Conservation (phyloP, 2,888 invertebrate species). For the Cryptops parisi region DNA sequence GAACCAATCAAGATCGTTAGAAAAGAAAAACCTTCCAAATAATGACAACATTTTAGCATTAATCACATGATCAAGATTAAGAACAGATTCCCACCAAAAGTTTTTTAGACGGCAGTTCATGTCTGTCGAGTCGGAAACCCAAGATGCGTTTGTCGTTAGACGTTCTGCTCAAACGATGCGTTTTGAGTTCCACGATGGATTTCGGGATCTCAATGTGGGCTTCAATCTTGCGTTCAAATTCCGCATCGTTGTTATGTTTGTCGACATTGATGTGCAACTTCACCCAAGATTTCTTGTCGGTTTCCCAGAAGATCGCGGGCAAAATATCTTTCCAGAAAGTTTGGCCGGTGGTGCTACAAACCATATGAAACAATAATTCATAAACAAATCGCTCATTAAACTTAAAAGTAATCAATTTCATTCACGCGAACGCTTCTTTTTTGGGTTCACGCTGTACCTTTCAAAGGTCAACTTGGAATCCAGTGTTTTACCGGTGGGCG, state of each 20-base stretch:
- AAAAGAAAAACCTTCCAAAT: too few species aligned
- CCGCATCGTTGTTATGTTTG: not conserved
- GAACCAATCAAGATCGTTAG: too few species aligned
- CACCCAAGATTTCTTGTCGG: not conserved
- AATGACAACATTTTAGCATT: too few species aligned
- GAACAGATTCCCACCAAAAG: too few species aligned
- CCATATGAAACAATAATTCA: too few species aligned
- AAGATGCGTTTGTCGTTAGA: not conserved
- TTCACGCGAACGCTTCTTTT: too few species aligned
- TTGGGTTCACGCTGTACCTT: too few species aligned
- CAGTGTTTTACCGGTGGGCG: not conserved
- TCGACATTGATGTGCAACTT: not conserved
- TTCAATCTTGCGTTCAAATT: slow-evolving; percentile 1
- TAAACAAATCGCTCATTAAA: not conserved
- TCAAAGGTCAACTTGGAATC: not conserved
- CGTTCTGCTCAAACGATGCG: not conserved
- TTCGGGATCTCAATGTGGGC: not conserved
- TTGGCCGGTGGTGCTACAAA: too few species aligned
- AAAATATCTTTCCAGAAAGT: slow-evolving; percentile 4
- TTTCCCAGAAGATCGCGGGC: slow-evolving; percentile 5
- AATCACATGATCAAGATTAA: too few species aligned
- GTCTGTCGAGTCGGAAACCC: not conserved
- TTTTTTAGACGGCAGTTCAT: not conserved
- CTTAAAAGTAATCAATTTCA: not conserved
- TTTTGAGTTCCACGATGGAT: slow-evolving; percentile 4